Base-by-base conservation (phyloP, 2,797 vertebrate genomes). In the Tarsius wallacei region DNA sequence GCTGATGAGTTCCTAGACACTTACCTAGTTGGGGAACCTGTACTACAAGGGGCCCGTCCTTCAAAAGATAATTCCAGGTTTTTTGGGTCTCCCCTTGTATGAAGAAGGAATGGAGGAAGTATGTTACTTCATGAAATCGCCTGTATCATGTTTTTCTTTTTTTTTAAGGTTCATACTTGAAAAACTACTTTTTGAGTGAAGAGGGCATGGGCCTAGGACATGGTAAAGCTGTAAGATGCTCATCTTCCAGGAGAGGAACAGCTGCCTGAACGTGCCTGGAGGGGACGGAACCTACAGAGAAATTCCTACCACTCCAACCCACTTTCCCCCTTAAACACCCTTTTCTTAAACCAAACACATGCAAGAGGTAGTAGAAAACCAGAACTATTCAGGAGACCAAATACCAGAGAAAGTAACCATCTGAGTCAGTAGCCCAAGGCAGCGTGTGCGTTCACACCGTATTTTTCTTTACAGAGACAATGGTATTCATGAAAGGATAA, bases 321-420 rank as follows among this genome's bases (percentile, higher is more conserved):
- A 22, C 61, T 19, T 70, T 83, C n/a, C 70, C 90, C n/a, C n/a
- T 76, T 47, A 21, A 71, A 71, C 51, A 77, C 85, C 80, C 59
- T 76, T 82, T 66, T 53, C 68, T 87, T 73, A 57, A 57, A 63
- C 73, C 57, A 90, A 73, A 74, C 74, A 66, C 36, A 36, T 16
- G 64, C 36, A 19, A 82, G 71, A 95, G 74, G 68, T 5, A n/a
- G 74, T 16, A 78, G 80, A 70, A 87, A 93, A 94, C 68, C 85
- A 84, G 96, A 96, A 82, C 90, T 91, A 95, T 95, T 97, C 81
- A 97, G 96, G 53, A 97, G 84, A 97, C 22, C 92, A 96, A 97
- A 51, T 3, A 15, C 93, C 36, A 77, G 82, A 80, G 93, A 85
- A 96, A 94, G 81, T 12, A 94, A 93, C 70, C 84, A 11, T 78